Percentiles rank a stretch among this genome's conserved stretches.
phyloP scores from a whole-genome alignment of 2,888 invertebrate species.

The Dione vanillae region DNA sequence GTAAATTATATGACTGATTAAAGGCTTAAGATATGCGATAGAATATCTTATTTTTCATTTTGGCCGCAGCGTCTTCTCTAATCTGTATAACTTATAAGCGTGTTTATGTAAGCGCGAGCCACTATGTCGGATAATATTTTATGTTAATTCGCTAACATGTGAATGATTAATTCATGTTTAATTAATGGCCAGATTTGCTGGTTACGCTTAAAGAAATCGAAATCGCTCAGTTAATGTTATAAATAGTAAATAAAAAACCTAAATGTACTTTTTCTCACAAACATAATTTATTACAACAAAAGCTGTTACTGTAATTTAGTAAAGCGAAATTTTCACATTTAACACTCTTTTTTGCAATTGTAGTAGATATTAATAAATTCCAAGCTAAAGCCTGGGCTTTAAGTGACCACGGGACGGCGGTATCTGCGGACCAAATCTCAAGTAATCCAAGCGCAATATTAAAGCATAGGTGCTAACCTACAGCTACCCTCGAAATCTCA shows the following conservation, averaged over 20 bases:
- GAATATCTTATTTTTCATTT: constrained; percentile 11
- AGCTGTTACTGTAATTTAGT: neutral
- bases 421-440: constrained; percentile 66
- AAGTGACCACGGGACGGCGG: constrained; percentile 69
- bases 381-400: constrained; percentile 69
- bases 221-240: neutral
- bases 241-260: too few relatives aligned
- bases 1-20: neutral
- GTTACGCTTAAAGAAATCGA: neutral
- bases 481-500: constrained; percentile 59
- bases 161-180: constrained; percentile 15
- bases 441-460: constrained; percentile 80
- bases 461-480: constrained; percentile 79
- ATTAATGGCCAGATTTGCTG: constrained; percentile 21
- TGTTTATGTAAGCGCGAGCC: constrained; percentile 25
- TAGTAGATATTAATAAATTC: constrained; percentile 56
- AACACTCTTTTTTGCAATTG: constrained; percentile 13
- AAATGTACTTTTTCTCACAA: neutral
- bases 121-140: constrained; percentile 15
- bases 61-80: constrained; percentile 14
- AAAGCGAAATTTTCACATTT: neutral
- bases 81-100: constrained; percentile 23
- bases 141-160: constrained; percentile 27
- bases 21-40: neutral
- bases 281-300: too few relatives aligned